Conservation (phyloP, 2,888 invertebrate genomes). For the Lamproptera curius region DNA sequence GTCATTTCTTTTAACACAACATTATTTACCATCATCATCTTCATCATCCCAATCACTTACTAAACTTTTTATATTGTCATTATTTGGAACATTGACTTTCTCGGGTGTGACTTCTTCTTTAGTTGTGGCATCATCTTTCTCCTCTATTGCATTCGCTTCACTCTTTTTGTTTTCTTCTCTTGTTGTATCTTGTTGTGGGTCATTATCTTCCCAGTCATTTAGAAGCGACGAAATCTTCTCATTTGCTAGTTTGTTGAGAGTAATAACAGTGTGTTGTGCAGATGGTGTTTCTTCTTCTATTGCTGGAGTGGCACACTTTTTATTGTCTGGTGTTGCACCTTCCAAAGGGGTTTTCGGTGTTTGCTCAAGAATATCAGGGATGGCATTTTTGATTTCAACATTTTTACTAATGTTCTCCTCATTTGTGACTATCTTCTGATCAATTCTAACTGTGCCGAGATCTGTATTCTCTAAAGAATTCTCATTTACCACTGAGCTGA, state of each 20-base stretch:
- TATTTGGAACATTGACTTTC: conserved; percentile 2
- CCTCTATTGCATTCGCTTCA: conserved; percentile 15
- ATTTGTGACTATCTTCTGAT: conserved; percentile 2
- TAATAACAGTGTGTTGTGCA: conserved; percentile 19
- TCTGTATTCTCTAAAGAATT: conserved; percentile 10
- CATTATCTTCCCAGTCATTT: conserved; percentile 75
- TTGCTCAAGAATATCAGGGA: background rate
- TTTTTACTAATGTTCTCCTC: conserved; percentile 1
- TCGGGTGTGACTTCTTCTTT: background rate
- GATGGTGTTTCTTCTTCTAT: conserved; percentile 31
- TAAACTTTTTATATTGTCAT: conserved; percentile 61
- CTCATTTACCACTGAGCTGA: conserved; percentile 10
- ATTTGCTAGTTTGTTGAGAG: conserved; percentile 29
- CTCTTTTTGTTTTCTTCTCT: conserved; percentile 28
- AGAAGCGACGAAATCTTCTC: conserved; percentile 63
- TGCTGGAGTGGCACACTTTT: conserved; percentile 38
- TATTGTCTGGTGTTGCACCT: conserved; percentile 22
- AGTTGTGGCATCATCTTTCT: conserved; percentile 5
- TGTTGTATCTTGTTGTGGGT: conserved; percentile 57
- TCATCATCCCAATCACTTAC: conserved; percentile 76
- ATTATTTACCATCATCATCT: conserved; percentile 34
- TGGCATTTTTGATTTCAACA: background rate
- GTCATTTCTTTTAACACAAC: conserved; percentile 2
- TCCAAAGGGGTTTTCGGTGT: background rate
- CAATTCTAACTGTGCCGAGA: background rate